Evolutionary conservation across 2,113 vertebrate species (phyloP).

Genomic region (Chrysochloris asiatica): DNA sequence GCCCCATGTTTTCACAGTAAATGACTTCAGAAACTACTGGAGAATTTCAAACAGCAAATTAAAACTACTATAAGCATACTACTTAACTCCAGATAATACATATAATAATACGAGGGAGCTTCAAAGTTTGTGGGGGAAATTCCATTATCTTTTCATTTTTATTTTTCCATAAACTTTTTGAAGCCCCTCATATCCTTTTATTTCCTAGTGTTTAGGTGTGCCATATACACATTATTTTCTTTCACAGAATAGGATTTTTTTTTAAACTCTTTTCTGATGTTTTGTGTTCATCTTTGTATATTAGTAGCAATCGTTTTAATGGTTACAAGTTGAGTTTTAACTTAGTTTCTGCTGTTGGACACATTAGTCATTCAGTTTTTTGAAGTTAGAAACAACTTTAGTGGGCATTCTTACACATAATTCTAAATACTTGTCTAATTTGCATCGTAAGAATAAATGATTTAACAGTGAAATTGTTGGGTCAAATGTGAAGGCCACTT

Average conservation of each 20-base stretch:
- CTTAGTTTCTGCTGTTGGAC: background rate
- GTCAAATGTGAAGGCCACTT: background rate
- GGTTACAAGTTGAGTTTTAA: background rate
- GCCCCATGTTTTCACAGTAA: too few relatives aligned
- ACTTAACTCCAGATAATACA: background rate
- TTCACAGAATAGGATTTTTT: too few relatives aligned
- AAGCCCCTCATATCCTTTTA: background rate
- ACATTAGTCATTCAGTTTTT: background rate
- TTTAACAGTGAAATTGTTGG: background rate
- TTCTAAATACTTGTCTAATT: background rate
- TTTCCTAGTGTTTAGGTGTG: background rate
- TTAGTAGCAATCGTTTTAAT: slow-evolving; percentile 19
- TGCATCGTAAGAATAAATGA: background rate
- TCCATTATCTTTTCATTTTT: too few relatives aligned
- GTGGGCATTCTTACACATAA: background rate
- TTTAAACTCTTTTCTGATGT: too few relatives aligned
- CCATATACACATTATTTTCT: background rate
- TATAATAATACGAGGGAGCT: background rate
- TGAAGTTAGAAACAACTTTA: background rate
- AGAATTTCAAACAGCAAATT: slow-evolving; percentile 23
- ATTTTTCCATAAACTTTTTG: too few relatives aligned
- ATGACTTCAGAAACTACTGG: background rate
- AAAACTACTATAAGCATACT: background rate
- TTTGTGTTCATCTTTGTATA: background rate
- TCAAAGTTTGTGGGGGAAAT: background rate